Conservation (phyloP, 2,113 vertebrate species). For the Psittacula cyanocephala region DNA sequence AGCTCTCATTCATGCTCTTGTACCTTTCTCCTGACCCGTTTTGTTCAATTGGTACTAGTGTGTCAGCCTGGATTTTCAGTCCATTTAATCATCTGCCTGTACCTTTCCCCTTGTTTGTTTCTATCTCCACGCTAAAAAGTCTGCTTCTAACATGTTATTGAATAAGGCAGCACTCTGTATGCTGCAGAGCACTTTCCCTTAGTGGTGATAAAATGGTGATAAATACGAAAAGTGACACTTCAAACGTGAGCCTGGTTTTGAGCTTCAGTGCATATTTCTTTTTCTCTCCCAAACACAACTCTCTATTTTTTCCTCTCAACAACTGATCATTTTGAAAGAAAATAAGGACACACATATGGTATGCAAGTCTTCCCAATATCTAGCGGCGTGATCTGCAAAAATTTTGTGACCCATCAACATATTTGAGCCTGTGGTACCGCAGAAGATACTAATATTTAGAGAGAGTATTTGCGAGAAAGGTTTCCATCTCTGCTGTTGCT, state of each 20-base stretch:
- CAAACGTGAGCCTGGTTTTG: neutral
- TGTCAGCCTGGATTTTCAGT: constrained; percentile 64
- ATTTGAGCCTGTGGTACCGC: neutral
- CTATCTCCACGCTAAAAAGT: constrained; percentile 9
- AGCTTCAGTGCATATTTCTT: constrained; percentile 8
- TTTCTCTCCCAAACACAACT: constrained; percentile 4
- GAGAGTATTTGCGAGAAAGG: neutral
- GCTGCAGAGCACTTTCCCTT: constrained; percentile 40
- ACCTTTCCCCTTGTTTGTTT: constrained; percentile 50
- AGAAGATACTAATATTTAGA: neutral
- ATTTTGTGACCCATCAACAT: neutral
- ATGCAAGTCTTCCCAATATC: neutral
- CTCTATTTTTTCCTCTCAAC: neutral
- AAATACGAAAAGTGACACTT: constrained; percentile 68
- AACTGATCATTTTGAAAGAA: constrained; percentile 15
- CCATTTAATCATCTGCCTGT: constrained; percentile 58
- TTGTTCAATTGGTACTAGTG: neutral
- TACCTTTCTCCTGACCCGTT: constrained; percentile 15
- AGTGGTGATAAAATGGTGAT: constrained; percentile 58
- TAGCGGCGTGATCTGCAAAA: neutral
- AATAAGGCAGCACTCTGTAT: constrained; percentile 13
- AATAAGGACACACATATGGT: neutral
- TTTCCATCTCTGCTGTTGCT: neutral
- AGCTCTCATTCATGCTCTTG: neutral
- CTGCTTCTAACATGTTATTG: constrained; percentile 23